A percentile compares a stretch with the other conserved stretches of the same genome.
Evolutionary conservation across 2,888 invertebrate genomes (phyloP).

Genomic region (Allolobophora icterica): DNA sequence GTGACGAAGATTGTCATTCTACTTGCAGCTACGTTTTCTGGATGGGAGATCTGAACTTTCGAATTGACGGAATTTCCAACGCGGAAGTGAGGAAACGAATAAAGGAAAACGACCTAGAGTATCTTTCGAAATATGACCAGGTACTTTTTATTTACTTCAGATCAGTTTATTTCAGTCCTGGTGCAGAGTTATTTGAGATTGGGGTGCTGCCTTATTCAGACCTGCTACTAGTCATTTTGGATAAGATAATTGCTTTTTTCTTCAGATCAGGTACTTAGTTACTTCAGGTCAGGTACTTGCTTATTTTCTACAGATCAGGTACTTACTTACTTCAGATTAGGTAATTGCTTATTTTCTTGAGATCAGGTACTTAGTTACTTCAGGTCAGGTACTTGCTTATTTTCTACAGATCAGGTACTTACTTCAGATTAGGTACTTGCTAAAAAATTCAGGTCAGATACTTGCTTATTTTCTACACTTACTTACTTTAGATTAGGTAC

Average conservation of each 20-base stretch:
- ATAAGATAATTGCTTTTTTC: too few species aligned
- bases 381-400: neutral
- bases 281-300: too few species aligned
- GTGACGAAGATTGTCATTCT: neutral
- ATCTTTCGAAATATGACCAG: constrained; percentile 77
- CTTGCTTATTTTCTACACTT: neutral
- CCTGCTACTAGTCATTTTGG: too few species aligned
- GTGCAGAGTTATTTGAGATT: too few species aligned
- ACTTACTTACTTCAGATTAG: constrained; percentile 68
- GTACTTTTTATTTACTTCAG: constrained; percentile 50
- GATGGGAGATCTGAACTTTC: constrained; percentile 94
- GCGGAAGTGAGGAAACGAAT: constrained; percentile 71
- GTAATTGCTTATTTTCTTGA: constrained; percentile 48
- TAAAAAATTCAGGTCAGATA: constrained; percentile 69
- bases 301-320: too few species aligned
- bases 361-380: constrained; percentile 70
- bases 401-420: constrained; percentile 69
- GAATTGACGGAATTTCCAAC: constrained; percentile 71
- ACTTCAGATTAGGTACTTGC: neutral
- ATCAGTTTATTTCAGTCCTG: too few species aligned
- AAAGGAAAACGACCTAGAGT: constrained; percentile 73
- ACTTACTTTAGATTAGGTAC: constrained; percentile 69
- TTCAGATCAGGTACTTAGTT: constrained; percentile 70
- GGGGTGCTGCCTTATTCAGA: too few species aligned
- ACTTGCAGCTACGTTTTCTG: constrained; percentile 82